These are phyloP conservation scores for Diadegma fenestrale DNA, from an alignment of 2,888 invertebrate genomes.

Conservation along the genomic window DNA sequence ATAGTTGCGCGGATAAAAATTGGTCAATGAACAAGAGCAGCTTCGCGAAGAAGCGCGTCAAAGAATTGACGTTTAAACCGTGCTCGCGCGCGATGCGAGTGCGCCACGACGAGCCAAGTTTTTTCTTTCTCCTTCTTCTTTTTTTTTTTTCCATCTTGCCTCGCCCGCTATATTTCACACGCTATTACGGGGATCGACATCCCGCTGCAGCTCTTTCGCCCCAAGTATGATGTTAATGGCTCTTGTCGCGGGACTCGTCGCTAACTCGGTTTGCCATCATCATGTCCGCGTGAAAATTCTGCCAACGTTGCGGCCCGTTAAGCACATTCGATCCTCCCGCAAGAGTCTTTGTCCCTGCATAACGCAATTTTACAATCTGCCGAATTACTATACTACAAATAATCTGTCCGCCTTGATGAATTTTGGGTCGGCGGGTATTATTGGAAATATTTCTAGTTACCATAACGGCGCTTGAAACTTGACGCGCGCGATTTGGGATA, in stretches of 20 bases:
- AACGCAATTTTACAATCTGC: conserved; percentile 12
- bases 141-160: conserved; percentile 35
- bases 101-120: conserved; percentile 41
- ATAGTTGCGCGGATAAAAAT: conserved; percentile 41
- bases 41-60: conserved; percentile 8
- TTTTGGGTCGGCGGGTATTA: background rate
- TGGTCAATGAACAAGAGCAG: conserved; percentile 32
- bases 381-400: too few relatives aligned
- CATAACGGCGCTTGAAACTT: too few relatives aligned
- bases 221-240: conserved; percentile 70
- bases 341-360: conserved; percentile 57
- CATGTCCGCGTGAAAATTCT: conserved; percentile 79
- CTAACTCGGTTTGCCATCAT: conserved; percentile 75
- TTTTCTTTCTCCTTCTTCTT: conserved; percentile 13
- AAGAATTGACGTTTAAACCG: background rate
- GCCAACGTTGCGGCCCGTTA: conserved; percentile 81
- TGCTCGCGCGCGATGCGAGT: background rate
- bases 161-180: conserved; percentile 22
- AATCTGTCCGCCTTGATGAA: too few relatives aligned
- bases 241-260: conserved; percentile 71
- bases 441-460: background rate
- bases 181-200: background rate
- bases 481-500: too few relatives aligned
- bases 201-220: conserved; percentile 13
- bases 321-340: conserved; percentile 74